Evolutionary conservation across 1,140 invertebrate species (phyloP), one percentile per base, ranked within the genome.

Genomic region (Solenopsis fugax): DNA sequence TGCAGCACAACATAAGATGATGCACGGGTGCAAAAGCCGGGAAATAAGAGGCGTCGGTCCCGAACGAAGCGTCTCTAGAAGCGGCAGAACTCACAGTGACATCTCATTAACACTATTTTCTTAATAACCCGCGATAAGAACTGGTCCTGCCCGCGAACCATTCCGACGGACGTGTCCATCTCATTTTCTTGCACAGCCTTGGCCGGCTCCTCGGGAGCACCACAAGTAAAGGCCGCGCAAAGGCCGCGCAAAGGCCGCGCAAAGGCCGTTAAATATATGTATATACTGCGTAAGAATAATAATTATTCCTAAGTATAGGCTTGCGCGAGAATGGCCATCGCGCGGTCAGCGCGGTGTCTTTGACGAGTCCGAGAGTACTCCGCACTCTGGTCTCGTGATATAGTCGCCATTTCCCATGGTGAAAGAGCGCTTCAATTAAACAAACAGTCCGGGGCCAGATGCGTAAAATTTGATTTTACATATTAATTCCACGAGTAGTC

Each of bases 281-380:
- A 69, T 86, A 88, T 86, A 87, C 80, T 75, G 73, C 85, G 90
- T 91, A 91, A 91, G 91, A 93, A 92, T 91, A 92, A 91, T 93
- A 93, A 92, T 92, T 90, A 90, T 92, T 91, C 91, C 65, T 91
- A 91, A 92, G 90, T 92, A 90, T 86, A 91, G 86, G 78, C 67
- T 71, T 86, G 69, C 64, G 82, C 52, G 80, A 60, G 60, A 89
- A 86, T 76, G 86, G 50, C 65, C 45, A 34, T 54, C 60, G 73
- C 85, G n/a, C 21, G 81, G 71, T 29, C 86, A 56, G 56, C 24
- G 85, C 88, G 91, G 91, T 88, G 82, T 93, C 91, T 93, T 92
- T 92, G 91, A 92, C 88, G 88, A 4, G 21, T 29, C 24, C 56
- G 13, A 16, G 64, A 73, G 29, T 72, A 76, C 80, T 87, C 86